phyloP scores from a whole-genome alignment of 2,113 vertebrate genomes.

The Machaerirhynchus nigripectus region DNA sequence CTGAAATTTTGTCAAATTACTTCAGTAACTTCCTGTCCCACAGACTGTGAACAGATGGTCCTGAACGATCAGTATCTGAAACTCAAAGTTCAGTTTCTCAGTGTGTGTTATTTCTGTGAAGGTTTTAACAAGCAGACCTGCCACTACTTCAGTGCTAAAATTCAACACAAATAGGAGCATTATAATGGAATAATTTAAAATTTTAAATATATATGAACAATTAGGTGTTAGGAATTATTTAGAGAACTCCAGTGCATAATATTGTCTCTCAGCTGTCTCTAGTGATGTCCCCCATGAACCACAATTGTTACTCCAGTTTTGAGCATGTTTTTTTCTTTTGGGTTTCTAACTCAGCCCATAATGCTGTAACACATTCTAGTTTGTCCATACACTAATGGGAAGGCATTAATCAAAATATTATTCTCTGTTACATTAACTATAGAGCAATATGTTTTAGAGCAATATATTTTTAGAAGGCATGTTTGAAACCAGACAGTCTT shows the following conservation, averaged over 20 bases:
- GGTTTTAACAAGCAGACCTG: neutral
- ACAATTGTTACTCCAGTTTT: neutral
- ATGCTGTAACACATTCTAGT: constrained; percentile 1
- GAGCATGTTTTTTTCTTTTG: neutral
- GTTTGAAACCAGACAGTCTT: constrained; percentile 55
- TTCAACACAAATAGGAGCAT: neutral
- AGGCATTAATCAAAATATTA: constrained; percentile 39
- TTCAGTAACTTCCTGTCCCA: neutral
- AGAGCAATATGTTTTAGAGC: neutral
- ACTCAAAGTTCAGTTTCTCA: neutral
- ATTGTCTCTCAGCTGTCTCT: neutral
- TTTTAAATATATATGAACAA: neutral
- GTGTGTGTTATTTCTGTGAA: neutral
- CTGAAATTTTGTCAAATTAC: neutral
- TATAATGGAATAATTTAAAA: neutral
- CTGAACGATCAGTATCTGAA: neutral
- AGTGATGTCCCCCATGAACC: neutral
- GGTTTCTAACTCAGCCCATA: neutral
- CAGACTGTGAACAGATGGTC: neutral
- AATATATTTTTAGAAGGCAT: neutral
- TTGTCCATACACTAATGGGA: constrained; percentile 7
- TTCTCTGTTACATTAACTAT: neutral
- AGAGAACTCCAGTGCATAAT: neutral
- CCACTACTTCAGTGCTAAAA: neutral
- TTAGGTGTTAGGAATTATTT: neutral